Evolutionary conservation across 2,113 vertebrate species (phyloP), one percentile per base, ranked within the genome.

Genomic region (Mus spicilegus): DNA sequence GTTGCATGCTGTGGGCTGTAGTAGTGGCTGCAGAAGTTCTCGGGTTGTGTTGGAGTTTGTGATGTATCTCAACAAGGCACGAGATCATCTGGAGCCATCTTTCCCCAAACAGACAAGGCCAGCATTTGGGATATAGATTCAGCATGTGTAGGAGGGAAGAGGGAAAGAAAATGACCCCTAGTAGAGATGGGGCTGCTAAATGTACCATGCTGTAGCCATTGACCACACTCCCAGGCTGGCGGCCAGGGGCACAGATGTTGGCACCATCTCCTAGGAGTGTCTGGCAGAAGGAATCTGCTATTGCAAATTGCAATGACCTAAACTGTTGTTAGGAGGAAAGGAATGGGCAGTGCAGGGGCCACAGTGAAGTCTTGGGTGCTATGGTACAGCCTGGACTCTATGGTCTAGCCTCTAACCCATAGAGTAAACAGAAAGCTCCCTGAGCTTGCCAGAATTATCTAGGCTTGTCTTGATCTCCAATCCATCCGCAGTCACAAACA

Each of bases 401-500:
- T 54, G 26, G 56, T 88, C 69, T 78, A 51, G 28, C 24, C 77
- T 91, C n/a, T 28, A 24, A 61, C 61, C 67, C 8, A 6, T 24
- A 56, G 30, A 24, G 56, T 7, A 5, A 0, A 2, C 7, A 0
- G 17, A 11, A 26, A 22, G 46, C 54, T 89, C 28, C 67, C 73
- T 65, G 77, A 77, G 80, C 20, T n/a, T 84, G 5, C 30, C 33
- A 24, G 84, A 42, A 82, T 77, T 90, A 49, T 93, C 26, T 42
- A 4, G 1, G n/a, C 3, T 88, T 7, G 19, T 73, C 77, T 56
- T 91, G 5, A 19, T 36, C 30, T 82, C 73, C 56, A 91, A 26
- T 58, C 86, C 30, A n/a, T 56, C 67, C 92, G 93, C 92, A 94
- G 84, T 96, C 88, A 93, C 51, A 92, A 72, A 20, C 67, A 75